Evolutionary conservation across 2,888 invertebrate species (phyloP).

Genomic region (Chloromyia formosa): DNA sequence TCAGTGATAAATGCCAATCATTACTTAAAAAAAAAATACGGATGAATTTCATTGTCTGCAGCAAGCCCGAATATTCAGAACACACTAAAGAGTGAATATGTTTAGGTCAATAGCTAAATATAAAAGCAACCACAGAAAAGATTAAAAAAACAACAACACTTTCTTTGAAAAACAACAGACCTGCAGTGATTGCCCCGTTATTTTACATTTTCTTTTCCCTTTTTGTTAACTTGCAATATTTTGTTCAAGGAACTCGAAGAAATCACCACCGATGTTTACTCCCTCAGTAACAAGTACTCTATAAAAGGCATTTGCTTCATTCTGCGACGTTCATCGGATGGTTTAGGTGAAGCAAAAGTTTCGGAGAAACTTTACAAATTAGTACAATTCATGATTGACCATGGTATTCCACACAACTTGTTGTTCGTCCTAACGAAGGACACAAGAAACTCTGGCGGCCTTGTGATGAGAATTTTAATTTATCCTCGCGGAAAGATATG

Average conservation of each 20-base stretch:
- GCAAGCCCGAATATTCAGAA: no score
- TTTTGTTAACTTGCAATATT: background rate
- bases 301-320: conserved; percentile 77
- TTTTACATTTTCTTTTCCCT: no score
- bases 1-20: no score
- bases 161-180: no score
- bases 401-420: conserved; percentile 79
- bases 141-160: no score
- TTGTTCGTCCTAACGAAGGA: conserved; percentile 67
- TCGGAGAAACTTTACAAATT: conserved; percentile 55
- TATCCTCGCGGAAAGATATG: conserved; percentile 71
- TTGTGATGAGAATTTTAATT: conserved; percentile 69
- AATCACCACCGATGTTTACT: conserved; percentile 46
- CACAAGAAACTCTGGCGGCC: conserved; percentile 53
- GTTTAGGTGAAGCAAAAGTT: conserved; percentile 14
- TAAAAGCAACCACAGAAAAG: no score
- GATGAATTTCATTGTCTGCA: no score
- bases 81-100: no score
- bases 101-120: no score
- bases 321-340: conserved; percentile 57
- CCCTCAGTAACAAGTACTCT: conserved; percentile 52
- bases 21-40: no score
- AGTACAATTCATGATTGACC: conserved; percentile 68
- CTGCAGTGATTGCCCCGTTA: no score
- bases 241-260: conserved; percentile 51